A percentile compares a stretch with the other conserved stretches of the same genome.
Conservation (phyloP, 2,888 invertebrate species). For the Euproctis similis region DNA sequence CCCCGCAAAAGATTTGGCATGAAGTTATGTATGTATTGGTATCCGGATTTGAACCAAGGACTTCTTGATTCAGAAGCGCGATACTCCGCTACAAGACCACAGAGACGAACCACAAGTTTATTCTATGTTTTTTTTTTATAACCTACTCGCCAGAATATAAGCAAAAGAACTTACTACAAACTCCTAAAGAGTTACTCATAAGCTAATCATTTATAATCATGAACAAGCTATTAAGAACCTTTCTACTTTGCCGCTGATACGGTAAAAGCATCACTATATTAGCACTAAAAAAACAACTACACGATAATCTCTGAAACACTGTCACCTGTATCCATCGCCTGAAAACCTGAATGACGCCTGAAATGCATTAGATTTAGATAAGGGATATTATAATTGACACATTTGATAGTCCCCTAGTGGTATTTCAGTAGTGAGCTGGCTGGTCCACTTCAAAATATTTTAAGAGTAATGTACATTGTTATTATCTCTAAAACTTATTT, state of each 20-base stretch:
- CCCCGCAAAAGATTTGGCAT: no score
- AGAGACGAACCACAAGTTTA: no score
- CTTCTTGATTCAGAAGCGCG: not conserved
- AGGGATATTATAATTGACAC: slow-evolving; percentile 35
- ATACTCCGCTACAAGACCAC: no score
- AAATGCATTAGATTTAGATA: slow-evolving; percentile 32
- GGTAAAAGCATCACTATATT: slow-evolving; percentile 11
- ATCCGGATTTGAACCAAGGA: no score
- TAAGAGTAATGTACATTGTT: slow-evolving; percentile 18
- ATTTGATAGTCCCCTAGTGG: slow-evolving; percentile 26
- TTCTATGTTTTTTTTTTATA: no score
- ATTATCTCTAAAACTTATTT: no score
- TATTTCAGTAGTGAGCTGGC: slow-evolving; percentile 44
- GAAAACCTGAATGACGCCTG: slow-evolving; percentile 24
- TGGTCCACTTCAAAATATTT: slow-evolving; percentile 33
- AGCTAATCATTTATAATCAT: slow-evolving; percentile 4
- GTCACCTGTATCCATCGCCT: slow-evolving; percentile 26
- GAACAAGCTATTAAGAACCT: not conserved
- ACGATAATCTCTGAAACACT: slow-evolving; percentile 23
- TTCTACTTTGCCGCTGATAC: slow-evolving; percentile 6
- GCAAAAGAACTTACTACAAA: no score
- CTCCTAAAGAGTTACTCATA: slow-evolving; percentile 1
- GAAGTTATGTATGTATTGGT: no score
- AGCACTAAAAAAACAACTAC: slow-evolving; percentile 7
- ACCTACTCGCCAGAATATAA: no score